Conservation (phyloP, 2,888 invertebrate genomes). For the Eucera pruinosa region DNA sequence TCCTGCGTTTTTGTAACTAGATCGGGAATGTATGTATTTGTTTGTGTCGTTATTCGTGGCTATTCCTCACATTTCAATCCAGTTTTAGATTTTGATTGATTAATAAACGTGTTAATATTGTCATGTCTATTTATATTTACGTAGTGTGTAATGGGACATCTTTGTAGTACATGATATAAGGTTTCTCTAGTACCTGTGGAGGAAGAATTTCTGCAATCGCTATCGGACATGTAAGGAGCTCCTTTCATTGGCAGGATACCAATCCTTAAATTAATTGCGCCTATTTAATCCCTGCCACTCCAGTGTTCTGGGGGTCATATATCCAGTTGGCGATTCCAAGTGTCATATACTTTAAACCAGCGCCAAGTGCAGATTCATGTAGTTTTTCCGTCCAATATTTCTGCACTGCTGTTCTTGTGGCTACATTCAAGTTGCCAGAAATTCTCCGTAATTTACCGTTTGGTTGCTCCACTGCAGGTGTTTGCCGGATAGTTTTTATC, state of each 20-base stretch:
- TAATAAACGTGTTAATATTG: no score
- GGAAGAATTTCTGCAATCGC: not conserved
- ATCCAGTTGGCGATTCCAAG: conserved; percentile 6
- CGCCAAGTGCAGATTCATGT: not conserved
- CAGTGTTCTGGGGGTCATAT: conserved; percentile 7
- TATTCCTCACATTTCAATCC: not conserved
- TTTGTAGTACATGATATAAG: not conserved
- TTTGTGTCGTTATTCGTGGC: not conserved
- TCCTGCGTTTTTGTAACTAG: not conserved
- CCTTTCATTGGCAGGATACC: no score
- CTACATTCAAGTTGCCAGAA: not conserved
- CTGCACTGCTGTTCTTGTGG: not conserved
- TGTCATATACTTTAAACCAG: not conserved
- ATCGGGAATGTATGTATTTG: not conserved
- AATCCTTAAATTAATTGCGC: conserved; percentile 1
- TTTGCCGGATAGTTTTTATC: not conserved
- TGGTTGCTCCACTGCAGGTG: not conserved
- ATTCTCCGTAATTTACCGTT: not conserved
- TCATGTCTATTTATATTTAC: no score
- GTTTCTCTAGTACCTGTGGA: not conserved
- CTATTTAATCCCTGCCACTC: conserved; percentile 15
- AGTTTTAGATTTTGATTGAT: no score
- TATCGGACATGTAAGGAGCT: not conserved
- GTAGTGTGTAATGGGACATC: conserved; percentile 4
- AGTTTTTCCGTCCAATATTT: not conserved